Evolutionary conservation across 2,888 invertebrate species (phyloP).

Genomic region (Ophion slaviceki): DNA sequence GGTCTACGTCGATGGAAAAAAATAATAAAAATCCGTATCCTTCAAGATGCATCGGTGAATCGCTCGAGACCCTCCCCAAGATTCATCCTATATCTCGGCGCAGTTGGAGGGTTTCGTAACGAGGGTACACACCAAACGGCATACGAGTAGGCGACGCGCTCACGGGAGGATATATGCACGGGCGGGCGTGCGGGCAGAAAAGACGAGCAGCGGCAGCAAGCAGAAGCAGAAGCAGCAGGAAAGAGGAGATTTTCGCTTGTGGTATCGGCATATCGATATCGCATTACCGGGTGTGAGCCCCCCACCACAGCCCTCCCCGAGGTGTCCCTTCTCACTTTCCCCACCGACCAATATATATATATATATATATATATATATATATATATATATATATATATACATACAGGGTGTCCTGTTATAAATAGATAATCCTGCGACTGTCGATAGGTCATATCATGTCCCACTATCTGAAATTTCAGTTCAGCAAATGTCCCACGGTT

Average conservation of each 20-base stretch:
- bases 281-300: conserved; percentile 7
- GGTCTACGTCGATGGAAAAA: background rate
- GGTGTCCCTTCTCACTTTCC: background rate
- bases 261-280: conserved; percentile 11
- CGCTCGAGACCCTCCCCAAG: background rate
- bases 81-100: background rate
- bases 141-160: no score
- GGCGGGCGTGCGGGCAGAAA: background rate
- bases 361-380: no score
- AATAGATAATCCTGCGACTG: no score
- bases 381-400: background rate
- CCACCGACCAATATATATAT: background rate
- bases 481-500: background rate
- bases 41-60: background rate
- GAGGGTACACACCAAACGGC: background rate
- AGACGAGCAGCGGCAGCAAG: conserved; percentile 1
- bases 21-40: background rate
- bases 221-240: conserved; percentile 1
- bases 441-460: no score
- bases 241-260: background rate
- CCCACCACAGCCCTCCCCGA: background rate
- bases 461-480: no score
- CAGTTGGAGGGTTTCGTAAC: background rate
- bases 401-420: background rate
- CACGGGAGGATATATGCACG: no score